phyloP scores from a whole-genome alignment of 2,888 invertebrate species.

The Automeris io region DNA sequence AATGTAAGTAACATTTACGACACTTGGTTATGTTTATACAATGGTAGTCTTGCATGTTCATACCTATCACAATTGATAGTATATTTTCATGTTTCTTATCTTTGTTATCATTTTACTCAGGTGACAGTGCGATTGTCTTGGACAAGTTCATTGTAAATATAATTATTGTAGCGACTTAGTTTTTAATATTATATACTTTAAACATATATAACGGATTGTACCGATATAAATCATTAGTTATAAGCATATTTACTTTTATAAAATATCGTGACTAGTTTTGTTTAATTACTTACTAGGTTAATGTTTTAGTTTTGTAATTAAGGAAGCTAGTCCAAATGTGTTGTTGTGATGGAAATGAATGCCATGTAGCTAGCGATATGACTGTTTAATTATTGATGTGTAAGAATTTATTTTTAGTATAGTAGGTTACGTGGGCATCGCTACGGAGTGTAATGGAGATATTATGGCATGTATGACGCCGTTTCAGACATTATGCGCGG shows the following conservation, averaged over 20 bases:
- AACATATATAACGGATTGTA: slow-evolving; percentile 34
- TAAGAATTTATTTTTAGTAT: slow-evolving; percentile 14
- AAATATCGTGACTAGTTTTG: slow-evolving; percentile 67
- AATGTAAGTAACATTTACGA: neutral
- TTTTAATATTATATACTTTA: slow-evolving; percentile 48
- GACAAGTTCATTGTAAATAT: slow-evolving; percentile 42
- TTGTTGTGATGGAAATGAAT: slow-evolving; percentile 69
- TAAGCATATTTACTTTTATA: slow-evolving; percentile 31
- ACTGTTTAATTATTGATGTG: slow-evolving; percentile 31
- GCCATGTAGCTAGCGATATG: slow-evolving; percentile 59
- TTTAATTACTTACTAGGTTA: slow-evolving; percentile 70
- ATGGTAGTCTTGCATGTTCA: slow-evolving; percentile 10
- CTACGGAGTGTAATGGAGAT: neutral
- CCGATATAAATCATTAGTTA: slow-evolving; percentile 39
- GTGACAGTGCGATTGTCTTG: slow-evolving; percentile 23
- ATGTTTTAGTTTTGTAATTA: slow-evolving; percentile 63
- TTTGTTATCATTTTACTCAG: slow-evolving; percentile 15
- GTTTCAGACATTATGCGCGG: slow-evolving; percentile 18
- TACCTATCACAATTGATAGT: slow-evolving; percentile 11
- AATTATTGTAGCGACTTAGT: slow-evolving; percentile 23
- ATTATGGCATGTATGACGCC: neutral
- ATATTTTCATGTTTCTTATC: slow-evolving; percentile 15
- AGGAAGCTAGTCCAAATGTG: slow-evolving; percentile 75
- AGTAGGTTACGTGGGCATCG: neutral
- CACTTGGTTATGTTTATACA: slow-evolving; percentile 1